phyloP scores from a whole-genome alignment of 2,797 vertebrate genomes.

The Gypaetus barbatus region DNA sequence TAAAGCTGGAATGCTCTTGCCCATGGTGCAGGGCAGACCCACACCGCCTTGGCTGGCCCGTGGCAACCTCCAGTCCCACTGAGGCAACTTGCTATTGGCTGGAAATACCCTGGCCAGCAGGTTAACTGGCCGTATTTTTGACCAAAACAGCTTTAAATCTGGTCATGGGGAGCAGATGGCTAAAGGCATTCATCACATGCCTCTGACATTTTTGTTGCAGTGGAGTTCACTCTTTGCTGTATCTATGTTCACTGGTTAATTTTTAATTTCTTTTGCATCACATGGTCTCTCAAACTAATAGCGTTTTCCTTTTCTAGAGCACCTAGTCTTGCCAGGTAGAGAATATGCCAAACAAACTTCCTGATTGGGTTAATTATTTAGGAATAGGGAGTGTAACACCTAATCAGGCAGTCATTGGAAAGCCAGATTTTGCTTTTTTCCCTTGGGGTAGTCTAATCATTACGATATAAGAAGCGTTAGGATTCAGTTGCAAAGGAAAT shows the following conservation, averaged over 20 bases:
- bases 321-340: neutral
- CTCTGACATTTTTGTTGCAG: slow-evolving; percentile 11
- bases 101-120: neutral
- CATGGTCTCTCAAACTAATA: neutral
- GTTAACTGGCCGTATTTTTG: neutral
- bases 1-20: neutral
- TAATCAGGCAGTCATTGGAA: neutral
- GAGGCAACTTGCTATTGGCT: neutral
- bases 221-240: neutral
- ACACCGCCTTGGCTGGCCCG: fast-evolving
- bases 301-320: neutral
- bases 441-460: neutral
- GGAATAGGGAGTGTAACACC: neutral
- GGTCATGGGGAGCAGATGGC: slow-evolving; percentile 16
- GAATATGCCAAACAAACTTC: neutral
- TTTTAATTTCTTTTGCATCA: neutral
- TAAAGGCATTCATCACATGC: neutral
- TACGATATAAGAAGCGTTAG: neutral
- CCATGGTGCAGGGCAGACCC: neutral
- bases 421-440: neutral
- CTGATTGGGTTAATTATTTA: neutral
- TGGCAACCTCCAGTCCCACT: neutral
- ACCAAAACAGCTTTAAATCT: slow-evolving; percentile 22
- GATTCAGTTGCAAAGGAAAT: neutral
- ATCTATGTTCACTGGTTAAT: neutral